These are phyloP conservation scores for Cotesia vestalis DNA, from an alignment of 1,140 invertebrate genomes.

Conservation along the genomic window DNA sequence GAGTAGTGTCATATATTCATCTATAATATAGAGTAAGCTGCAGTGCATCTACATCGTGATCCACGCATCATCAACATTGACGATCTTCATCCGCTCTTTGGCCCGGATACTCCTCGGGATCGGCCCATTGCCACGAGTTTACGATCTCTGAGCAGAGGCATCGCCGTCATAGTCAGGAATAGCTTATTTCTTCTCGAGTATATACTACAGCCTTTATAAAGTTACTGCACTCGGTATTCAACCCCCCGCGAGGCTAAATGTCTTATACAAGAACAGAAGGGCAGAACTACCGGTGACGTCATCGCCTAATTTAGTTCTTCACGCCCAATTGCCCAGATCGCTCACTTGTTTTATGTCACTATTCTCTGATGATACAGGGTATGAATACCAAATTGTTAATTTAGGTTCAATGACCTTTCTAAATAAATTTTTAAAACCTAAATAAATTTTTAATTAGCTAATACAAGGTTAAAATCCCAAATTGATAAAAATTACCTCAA, in stretches of 20 bases:
- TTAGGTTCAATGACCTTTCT: too few relatives aligned
- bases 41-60: slow-evolving; percentile 52
- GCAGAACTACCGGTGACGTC: slow-evolving; percentile 51
- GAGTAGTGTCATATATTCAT: slow-evolving; percentile 26
- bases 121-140: slow-evolving; percentile 46
- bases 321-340: slow-evolving; percentile 54
- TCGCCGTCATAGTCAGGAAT: slow-evolving; percentile 35
- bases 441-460: too few relatives aligned
- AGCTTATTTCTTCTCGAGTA: slow-evolving; percentile 41
- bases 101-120: slow-evolving; percentile 38
- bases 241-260: slow-evolving; percentile 23
- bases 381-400: background rate
- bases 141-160: slow-evolving; percentile 46
- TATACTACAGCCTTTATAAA: slow-evolving; percentile 30
- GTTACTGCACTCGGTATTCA: slow-evolving; percentile 29
- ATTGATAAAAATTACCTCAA: too few relatives aligned
- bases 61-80: slow-evolving; percentile 65
- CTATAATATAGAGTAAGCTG: slow-evolving; percentile 31
- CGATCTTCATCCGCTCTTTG: slow-evolving; percentile 59
- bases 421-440: too few relatives aligned
- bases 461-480: too few relatives aligned
- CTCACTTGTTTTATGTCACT: slow-evolving; percentile 53
- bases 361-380: slow-evolving; percentile 27
- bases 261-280: slow-evolving; percentile 13
- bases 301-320: slow-evolving; percentile 56